Evolutionary conservation across 2,888 invertebrate species (phyloP).

Genomic region (Sthenelais limicola): DNA sequence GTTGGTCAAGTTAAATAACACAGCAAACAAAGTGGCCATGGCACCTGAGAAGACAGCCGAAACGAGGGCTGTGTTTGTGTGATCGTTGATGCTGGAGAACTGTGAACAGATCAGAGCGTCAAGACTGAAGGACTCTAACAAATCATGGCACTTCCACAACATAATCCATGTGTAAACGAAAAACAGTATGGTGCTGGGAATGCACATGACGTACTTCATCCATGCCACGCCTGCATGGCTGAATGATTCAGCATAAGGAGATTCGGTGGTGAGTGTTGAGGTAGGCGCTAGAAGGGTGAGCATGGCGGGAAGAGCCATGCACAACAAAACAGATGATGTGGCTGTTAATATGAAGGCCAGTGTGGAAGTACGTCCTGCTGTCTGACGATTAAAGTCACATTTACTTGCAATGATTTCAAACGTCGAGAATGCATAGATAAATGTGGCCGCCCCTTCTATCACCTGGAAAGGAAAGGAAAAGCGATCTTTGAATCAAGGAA

Average conservation of each 20-base stretch:
- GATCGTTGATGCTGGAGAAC: conserved; percentile 1
- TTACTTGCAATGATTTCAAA: conserved; percentile 21
- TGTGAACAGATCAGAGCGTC: conserved; percentile 26
- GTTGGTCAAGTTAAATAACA: conserved; percentile 14
- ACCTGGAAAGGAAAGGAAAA: conserved; percentile 25
- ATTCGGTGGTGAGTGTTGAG: conserved; percentile 6
- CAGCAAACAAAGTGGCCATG: neutral
- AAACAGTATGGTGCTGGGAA: neutral
- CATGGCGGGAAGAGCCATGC: neutral
- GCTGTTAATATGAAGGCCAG: neutral
- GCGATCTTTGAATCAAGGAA: neutral
- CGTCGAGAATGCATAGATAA: conserved; percentile 27
- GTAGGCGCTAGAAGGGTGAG: conserved; percentile 3
- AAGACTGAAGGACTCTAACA: conserved; percentile 19
- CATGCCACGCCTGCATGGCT: conserved; percentile 4
- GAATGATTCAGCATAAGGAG: conserved; percentile 10
- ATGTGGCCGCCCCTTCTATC: conserved; percentile 24
- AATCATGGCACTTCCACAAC: conserved; percentile 7
- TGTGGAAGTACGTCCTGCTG: neutral
- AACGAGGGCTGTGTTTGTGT: neutral
- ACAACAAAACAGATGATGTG: neutral
- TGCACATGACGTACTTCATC: conserved; percentile 16
- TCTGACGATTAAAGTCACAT: conserved; percentile 25
- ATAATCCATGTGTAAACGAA: conserved; percentile 23
- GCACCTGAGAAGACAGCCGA: neutral